A percentile compares a stretch with the other conserved stretches of the same genome.
Evolutionary conservation across 2,797 vertebrate genomes (phyloP).

Genomic region (Somateria mollissima): DNA sequence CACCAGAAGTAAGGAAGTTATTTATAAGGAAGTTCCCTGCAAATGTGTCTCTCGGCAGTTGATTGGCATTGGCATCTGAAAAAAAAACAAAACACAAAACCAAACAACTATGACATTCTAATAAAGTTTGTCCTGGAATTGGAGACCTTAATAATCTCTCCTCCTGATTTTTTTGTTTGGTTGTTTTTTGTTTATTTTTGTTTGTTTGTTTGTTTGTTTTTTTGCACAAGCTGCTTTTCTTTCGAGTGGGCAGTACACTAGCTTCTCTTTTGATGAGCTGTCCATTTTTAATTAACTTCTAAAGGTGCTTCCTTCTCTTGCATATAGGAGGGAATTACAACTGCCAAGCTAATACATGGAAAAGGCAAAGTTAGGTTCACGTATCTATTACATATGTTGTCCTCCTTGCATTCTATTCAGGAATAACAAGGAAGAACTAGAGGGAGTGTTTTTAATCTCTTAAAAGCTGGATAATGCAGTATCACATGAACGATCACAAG

Average conservation of each 20-base stretch:
- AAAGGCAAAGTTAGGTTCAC: neutral
- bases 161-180: neutral
- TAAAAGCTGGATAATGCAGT: neutral
- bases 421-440: neutral
- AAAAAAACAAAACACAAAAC: neutral
- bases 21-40: neutral
- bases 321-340: neutral
- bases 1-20: neutral
- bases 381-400: neutral
- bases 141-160: neutral
- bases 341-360: neutral
- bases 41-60: neutral
- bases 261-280: neutral
- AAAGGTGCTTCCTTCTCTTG: neutral
- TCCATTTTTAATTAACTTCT: neutral
- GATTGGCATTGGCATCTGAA: neutral
- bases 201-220: neutral
- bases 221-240: neutral
- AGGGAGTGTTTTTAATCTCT: neutral
- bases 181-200: too few relatives aligned
- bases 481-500: neutral
- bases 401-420: neutral
- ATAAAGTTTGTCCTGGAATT: neutral
- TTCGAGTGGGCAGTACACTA: rapidly evolving
- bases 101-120: neutral